Conservation (phyloP, 2,888 invertebrate genomes). For the Sphecodes monilicornis region DNA sequence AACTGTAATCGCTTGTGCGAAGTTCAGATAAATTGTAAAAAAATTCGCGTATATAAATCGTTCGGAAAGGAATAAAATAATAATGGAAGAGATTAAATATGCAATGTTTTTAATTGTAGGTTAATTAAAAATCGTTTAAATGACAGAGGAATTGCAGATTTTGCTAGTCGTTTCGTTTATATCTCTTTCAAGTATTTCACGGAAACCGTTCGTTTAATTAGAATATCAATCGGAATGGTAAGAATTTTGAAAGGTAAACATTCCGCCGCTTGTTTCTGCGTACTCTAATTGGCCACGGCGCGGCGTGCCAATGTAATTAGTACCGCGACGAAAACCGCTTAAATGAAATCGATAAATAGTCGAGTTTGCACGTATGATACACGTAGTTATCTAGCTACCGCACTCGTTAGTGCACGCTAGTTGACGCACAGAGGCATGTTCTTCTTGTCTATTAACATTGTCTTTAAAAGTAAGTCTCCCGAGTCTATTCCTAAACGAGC, state of each 20-base stretch:
- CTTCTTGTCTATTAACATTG: slow-evolving; percentile 41
- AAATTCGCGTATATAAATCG: not conserved
- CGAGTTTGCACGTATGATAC: slow-evolving; percentile 22
- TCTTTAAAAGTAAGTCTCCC: slow-evolving; percentile 17
- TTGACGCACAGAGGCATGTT: not conserved
- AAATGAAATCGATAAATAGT: slow-evolving; percentile 41
- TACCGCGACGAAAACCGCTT: slow-evolving; percentile 22
- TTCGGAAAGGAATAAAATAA: too few species aligned
- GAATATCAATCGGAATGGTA: slow-evolving; percentile 10
- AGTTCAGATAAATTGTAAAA: too few species aligned
- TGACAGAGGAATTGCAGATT: not conserved
- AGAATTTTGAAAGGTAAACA: slow-evolving; percentile 20
- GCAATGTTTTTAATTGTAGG: not conserved
- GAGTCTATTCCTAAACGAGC: too few species aligned
- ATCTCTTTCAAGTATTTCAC: not conserved
- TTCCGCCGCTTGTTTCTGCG: not conserved
- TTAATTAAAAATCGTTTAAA: not conserved
- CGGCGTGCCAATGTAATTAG: slow-evolving; percentile 49
- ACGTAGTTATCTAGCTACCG: slow-evolving; percentile 31
- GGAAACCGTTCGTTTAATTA: slow-evolving; percentile 20
- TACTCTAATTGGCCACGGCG: slow-evolving; percentile 44
- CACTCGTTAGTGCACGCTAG: not conserved
- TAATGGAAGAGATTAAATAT: not conserved
- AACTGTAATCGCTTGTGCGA: not conserved
- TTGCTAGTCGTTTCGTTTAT: not conserved